phyloP scores from a whole-genome alignment of 2,797 vertebrate species.

The Balearica regulorum region DNA sequence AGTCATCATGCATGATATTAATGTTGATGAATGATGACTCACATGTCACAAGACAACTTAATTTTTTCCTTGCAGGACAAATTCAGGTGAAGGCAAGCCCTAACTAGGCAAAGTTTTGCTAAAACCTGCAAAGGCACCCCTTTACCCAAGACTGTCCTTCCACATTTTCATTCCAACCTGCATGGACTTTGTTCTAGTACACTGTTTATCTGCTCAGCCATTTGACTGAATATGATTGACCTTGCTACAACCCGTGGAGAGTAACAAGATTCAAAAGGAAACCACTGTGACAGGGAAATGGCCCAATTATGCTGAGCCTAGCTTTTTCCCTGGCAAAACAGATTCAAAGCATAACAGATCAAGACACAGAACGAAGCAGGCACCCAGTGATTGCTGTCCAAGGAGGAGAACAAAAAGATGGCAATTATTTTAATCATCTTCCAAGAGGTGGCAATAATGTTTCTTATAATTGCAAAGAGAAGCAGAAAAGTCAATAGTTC shows the following conservation, averaged over 20 bases:
- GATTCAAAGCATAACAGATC: constrained; percentile 47
- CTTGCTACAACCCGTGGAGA: constrained; percentile 60
- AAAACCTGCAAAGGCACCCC: background rate
- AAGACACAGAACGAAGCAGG: constrained; percentile 54
- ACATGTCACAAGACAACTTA: background rate
- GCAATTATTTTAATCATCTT: constrained; percentile 72
- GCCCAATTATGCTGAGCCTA: constrained; percentile 71
- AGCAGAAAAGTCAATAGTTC: constrained; percentile 68
- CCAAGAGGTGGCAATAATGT: constrained; percentile 46
- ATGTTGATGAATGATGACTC: background rate
- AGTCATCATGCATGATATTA: background rate
- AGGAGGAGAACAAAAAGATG: constrained; percentile 66
- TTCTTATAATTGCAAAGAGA: constrained; percentile 63
- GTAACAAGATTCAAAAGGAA: constrained; percentile 72
- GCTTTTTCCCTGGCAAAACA: constrained; percentile 57
- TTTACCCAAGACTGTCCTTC: background rate
- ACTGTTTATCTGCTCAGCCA: constrained; percentile 64
- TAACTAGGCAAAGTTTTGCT: background rate
- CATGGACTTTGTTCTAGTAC: constrained; percentile 22
- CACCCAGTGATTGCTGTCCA: constrained; percentile 9
- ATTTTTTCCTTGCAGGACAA: background rate
- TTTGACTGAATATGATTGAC: constrained; percentile 71
- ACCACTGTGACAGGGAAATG: constrained; percentile 72
- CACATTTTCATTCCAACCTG: background rate
- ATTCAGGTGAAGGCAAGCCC: background rate